phyloP scores from a whole-genome alignment of 2,113 vertebrate species.

The Agapornis roseicollis region DNA sequence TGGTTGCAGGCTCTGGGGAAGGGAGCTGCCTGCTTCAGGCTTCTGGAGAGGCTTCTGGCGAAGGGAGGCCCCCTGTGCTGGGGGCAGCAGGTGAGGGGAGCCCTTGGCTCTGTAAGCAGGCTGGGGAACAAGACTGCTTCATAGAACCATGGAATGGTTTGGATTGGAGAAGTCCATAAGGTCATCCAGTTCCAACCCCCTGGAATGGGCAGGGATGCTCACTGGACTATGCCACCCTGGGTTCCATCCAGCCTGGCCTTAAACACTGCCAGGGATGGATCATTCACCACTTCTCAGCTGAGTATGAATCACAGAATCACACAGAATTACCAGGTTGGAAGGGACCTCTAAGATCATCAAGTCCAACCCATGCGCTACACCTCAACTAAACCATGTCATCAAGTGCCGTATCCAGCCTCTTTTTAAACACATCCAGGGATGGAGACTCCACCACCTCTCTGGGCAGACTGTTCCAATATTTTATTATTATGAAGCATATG shows the following conservation, averaged over 20 bases:
- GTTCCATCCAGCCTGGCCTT: not conserved
- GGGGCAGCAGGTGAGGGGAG: fast-evolving
- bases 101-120: no score
- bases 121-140: not conserved
- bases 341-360: no score
- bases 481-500: not conserved
- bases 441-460: no score
- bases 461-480: no score
- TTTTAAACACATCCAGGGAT: no score
- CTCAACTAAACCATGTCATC: no score
- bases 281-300: not conserved
- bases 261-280: not conserved
- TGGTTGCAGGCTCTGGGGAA: not conserved
- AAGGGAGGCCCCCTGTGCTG: fast-evolving
- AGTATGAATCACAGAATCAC: no score
- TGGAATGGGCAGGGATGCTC: not conserved
- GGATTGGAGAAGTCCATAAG: not conserved
- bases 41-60: not conserved
- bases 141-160: not conserved
- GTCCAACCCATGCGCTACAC: no score
- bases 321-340: no score
- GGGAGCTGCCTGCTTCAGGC: fast-evolving
- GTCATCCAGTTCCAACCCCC: not conserved
- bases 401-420: no score
- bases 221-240: no score